These are phyloP conservation scores for Lasioglossum lativentre DNA, from an alignment of 2,888 invertebrate genomes.

Conservation along the genomic window DNA sequence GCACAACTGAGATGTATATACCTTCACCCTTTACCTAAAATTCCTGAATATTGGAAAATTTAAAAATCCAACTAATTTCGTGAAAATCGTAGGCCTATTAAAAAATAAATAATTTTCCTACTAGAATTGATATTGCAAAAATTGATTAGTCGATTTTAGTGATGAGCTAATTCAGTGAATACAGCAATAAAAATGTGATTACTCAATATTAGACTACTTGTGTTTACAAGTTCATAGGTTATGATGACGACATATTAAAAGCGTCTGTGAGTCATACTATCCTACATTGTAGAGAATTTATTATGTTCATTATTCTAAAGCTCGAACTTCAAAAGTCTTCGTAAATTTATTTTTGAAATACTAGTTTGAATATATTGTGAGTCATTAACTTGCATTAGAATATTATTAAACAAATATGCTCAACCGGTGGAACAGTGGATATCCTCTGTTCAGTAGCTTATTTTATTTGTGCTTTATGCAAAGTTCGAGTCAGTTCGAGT, in stretches of 20 bases:
- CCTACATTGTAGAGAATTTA: background rate
- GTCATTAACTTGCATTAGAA: background rate
- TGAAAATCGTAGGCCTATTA: background rate
- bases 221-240: background rate
- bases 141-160: background rate
- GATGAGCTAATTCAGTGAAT: background rate
- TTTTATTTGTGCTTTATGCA: background rate
- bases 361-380: background rate
- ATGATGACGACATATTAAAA: background rate
- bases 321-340: background rate
- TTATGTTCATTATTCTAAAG: background rate
- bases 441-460: background rate
- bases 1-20: background rate
- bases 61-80: too few species aligned
- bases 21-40: background rate
- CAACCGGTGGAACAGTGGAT: background rate
- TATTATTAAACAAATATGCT: background rate
- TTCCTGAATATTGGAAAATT: background rate
- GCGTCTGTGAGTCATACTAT: background rate
- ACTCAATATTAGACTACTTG: background rate
- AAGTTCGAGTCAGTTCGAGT: slow-evolving; percentile 19
- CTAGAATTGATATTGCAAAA: background rate
- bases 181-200: background rate
- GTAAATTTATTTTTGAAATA: background rate
- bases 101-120: background rate